Percentiles rank a stretch among this genome's conserved stretches.
These are phyloP conservation scores for Salticus scenicus DNA, from an alignment of 2,888 invertebrate species.

Conservation along the genomic window DNA sequence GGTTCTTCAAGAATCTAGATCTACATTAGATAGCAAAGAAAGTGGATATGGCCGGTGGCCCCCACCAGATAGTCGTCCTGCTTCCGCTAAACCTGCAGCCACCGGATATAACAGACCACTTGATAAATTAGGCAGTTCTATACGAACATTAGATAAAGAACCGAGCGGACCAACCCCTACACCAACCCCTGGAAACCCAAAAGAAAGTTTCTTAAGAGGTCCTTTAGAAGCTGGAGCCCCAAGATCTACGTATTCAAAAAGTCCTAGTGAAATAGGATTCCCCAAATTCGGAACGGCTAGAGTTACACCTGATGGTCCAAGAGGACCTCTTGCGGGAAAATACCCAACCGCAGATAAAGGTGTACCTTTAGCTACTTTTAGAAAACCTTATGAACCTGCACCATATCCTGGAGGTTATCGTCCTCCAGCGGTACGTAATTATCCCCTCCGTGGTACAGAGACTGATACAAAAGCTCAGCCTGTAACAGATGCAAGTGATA, in stretches of 20 bases:
- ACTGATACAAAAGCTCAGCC: conserved; percentile 52
- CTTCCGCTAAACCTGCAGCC: conserved; percentile 3
- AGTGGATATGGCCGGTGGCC: neutral
- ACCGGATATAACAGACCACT: neutral
- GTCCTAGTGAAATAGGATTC: conserved; percentile 35
- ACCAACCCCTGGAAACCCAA: no score
- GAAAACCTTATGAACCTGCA: conserved; percentile 26
- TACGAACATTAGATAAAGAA: conserved; percentile 14
- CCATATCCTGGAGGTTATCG: neutral
- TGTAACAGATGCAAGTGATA: conserved; percentile 55
- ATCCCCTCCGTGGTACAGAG: conserved; percentile 18
- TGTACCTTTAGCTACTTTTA: conserved; percentile 32
- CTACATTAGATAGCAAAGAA: conserved; percentile 6
- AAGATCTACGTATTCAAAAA: conserved; percentile 19
- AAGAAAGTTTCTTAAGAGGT: conserved; percentile 37
- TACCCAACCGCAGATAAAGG: conserved; percentile 13
- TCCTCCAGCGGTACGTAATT: conserved; percentile 15
- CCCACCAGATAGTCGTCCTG: conserved; percentile 19
- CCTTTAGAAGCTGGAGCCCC: conserved; percentile 58
- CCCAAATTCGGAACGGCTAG: conserved; percentile 56
- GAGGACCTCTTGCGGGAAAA: conserved; percentile 30
- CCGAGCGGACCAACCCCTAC: conserved; percentile 19
- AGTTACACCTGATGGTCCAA: conserved; percentile 41
- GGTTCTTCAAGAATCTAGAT: neutral
- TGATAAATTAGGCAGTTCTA: conserved; percentile 3